Evolutionary conservation across 2,113 vertebrate species (phyloP).

Genomic region (Prionailurus bengalensis): DNA sequence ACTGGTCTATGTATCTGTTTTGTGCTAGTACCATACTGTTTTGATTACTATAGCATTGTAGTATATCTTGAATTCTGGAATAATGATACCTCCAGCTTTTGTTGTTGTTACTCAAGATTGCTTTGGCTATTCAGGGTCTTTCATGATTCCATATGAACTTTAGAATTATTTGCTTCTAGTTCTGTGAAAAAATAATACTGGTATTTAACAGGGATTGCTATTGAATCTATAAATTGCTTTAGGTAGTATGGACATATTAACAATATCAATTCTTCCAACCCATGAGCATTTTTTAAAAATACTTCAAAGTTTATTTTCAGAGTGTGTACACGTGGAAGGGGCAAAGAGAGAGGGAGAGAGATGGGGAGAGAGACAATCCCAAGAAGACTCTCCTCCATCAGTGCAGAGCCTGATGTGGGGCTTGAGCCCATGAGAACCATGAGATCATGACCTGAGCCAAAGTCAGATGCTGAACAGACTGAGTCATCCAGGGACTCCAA

Average conservation of each 20-base stretch:
- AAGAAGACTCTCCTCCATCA: no score
- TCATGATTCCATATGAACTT: neutral
- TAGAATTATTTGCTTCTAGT: neutral
- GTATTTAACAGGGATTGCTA: neutral
- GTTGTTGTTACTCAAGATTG: neutral
- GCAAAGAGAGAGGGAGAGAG: no score
- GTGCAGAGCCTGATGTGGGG: no score
- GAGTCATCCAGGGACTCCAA: no score
- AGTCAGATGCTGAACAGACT: no score
- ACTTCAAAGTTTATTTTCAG: no score
- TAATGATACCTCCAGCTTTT: neutral
- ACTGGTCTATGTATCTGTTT: neutral
- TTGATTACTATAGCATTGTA: neutral
- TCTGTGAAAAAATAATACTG: neutral
- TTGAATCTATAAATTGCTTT: neutral
- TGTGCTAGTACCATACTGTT: neutral
- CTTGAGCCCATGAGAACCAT: no score
- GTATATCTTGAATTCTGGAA: neutral
- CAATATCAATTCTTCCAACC: neutral
- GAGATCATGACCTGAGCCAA: no score
- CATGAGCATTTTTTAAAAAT: neutral
- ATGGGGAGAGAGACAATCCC: no score
- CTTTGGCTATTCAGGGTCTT: neutral
- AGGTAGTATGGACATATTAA: neutral
- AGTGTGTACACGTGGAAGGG: no score